These are phyloP conservation scores for Belgica antarctica DNA, from an alignment of 2,888 invertebrate genomes.

Conservation along the genomic window DNA sequence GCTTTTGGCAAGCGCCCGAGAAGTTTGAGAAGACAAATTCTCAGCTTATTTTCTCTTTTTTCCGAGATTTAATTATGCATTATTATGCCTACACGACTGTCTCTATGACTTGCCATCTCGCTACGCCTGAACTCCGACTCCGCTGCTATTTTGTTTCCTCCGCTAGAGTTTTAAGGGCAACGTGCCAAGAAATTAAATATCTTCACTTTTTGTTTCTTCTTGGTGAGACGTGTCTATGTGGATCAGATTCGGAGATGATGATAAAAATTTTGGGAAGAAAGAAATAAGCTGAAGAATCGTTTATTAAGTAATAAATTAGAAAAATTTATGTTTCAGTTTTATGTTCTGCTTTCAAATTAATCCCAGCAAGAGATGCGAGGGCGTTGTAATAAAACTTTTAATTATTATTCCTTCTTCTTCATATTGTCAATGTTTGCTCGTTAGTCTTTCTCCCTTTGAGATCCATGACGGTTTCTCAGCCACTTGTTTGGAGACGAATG, in stretches of 20 bases:
- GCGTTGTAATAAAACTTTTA: constrained; percentile 9
- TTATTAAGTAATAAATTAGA: constrained; percentile 35
- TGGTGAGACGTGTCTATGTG: no score
- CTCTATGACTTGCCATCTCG: constrained; percentile 21
- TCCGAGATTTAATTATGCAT: constrained; percentile 38
- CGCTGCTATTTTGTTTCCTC: background rate
- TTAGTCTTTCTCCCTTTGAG: no score
- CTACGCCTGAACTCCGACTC: background rate
- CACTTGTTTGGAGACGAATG: no score
- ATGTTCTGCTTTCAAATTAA: no score
- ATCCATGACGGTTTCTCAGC: no score
- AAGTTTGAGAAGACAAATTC: constrained; percentile 12
- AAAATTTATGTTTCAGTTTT: background rate
- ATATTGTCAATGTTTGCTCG: no score
- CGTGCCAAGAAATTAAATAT: constrained; percentile 19
- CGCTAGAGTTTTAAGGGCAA: background rate
- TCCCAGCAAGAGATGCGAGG: no score
- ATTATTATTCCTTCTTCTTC: no score
- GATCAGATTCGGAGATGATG: no score
- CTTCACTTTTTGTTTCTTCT: no score
- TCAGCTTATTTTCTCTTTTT: constrained; percentile 21
- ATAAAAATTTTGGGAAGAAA: no score
- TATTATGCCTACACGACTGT: constrained; percentile 39
- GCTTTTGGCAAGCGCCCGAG: constrained; percentile 8
- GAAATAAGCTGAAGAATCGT: no score